phyloP scores from a whole-genome alignment of 1,140 invertebrate species.

The Drosophila repletoides region DNA sequence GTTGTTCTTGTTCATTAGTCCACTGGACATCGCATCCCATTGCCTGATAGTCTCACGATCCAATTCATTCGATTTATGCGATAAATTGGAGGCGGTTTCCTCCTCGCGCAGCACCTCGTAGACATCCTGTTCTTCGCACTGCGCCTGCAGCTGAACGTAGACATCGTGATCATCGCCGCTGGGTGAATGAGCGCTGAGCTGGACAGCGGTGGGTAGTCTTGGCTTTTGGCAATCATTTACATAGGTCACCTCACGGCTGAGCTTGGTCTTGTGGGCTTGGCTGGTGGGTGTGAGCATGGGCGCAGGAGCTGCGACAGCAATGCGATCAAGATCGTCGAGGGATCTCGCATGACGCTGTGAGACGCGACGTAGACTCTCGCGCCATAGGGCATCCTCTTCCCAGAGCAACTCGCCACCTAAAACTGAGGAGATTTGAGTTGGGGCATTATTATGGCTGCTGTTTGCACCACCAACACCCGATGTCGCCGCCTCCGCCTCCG shows the following conservation, averaged over 20 bases:
- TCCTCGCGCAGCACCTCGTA: slow-evolving; percentile 79
- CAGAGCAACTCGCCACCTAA: slow-evolving; percentile 87
- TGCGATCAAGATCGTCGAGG: slow-evolving; percentile 89
- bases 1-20: slow-evolving; percentile 83
- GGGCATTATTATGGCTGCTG: slow-evolving; percentile 54
- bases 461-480: slow-evolving; percentile 13
- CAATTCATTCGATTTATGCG: slow-evolving; percentile 86
- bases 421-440: slow-evolving; percentile 75
- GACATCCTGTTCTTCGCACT: slow-evolving; percentile 82
- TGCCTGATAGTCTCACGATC: slow-evolving; percentile 93
- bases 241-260: slow-evolving; percentile 88
- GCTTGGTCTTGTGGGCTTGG: slow-evolving; percentile 75
- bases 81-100: slow-evolving; percentile 71
- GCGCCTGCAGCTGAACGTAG: slow-evolving; percentile 84
- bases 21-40: slow-evolving; percentile 94
- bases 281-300: slow-evolving; percentile 33
- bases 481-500: slow-evolving; percentile 18
- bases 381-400: slow-evolving; percentile 92
- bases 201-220: slow-evolving; percentile 12
- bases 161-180: slow-evolving; percentile 84
- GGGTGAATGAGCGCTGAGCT: neutral
- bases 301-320: slow-evolving; percentile 46
- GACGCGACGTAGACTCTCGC: slow-evolving; percentile 89
- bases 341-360: slow-evolving; percentile 91
- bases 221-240: slow-evolving; percentile 84